phyloP scores from a whole-genome alignment of 2,888 invertebrate species.

The Synergus gifuensis region DNA sequence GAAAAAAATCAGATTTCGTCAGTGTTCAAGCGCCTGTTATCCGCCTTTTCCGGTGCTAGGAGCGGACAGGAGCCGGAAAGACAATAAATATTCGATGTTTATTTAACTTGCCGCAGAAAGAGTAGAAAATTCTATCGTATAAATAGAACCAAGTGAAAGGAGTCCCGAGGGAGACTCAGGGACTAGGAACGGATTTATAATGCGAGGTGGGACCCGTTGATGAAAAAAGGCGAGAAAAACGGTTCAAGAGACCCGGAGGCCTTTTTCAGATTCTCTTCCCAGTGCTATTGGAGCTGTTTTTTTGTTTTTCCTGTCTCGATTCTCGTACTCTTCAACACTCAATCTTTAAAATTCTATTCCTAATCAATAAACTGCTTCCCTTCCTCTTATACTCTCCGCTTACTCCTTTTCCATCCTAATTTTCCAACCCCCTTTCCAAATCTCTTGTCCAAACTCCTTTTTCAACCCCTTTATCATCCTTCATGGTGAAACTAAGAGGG shows the following conservation, averaged over 20 bases:
- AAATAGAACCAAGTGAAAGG: constrained; percentile 45
- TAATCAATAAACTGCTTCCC: neutral
- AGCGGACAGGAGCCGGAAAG: neutral
- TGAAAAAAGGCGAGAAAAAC: constrained; percentile 43
- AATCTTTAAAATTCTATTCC: neutral
- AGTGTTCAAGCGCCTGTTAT: neutral
- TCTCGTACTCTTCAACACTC: constrained; percentile 17
- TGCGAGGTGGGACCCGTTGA: constrained; percentile 18
- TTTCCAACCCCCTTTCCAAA: too few relatives aligned
- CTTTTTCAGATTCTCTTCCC: constrained; percentile 56
- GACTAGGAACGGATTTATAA: constrained; percentile 39
- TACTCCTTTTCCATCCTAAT: too few relatives aligned
- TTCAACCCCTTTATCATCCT: too few relatives aligned
- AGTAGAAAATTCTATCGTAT: constrained; percentile 36
- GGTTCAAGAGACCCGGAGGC: constrained; percentile 49
- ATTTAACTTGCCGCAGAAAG: constrained; percentile 34
- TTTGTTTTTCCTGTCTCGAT: neutral
- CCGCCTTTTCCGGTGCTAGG: neutral
- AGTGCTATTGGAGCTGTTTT: constrained; percentile 20
- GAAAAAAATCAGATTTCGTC: neutral
- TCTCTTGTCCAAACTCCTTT: too few relatives aligned
- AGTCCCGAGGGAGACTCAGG: constrained; percentile 26
- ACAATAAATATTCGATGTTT: constrained; percentile 45
- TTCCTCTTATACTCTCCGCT: neutral
- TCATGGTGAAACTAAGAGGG: too few relatives aligned